These are phyloP conservation scores for Scomberomorus guttatus DNA, from an alignment of 2,797 vertebrate genomes.

Conservation along the genomic window DNA sequence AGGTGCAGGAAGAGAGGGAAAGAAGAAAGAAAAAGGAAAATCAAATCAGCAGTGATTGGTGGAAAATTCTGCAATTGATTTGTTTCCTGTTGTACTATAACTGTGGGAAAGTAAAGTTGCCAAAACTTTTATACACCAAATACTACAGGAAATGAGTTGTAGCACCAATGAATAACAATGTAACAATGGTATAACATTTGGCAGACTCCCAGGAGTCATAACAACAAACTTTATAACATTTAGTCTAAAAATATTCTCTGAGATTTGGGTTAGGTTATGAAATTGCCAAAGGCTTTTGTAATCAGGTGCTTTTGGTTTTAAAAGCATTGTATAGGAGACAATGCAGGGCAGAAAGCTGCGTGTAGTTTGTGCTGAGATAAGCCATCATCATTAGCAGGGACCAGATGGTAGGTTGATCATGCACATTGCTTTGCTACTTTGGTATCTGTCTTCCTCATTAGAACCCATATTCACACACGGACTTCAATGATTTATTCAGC, in stretches of 20 bases:
- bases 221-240: slow-evolving; percentile 11
- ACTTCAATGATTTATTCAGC: slow-evolving; percentile 36
- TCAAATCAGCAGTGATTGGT: slow-evolving; percentile 38
- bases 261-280: slow-evolving; percentile 1
- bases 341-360: slow-evolving; percentile 46
- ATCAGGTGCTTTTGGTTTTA: slow-evolving; percentile 29
- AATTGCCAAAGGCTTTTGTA: not conserved
- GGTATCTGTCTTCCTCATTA: slow-evolving; percentile 69
- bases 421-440: slow-evolving; percentile 66
- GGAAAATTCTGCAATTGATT: slow-evolving; percentile 12
- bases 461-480: slow-evolving; percentile 37
- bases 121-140: not conserved
- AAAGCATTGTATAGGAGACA: slow-evolving; percentile 49
- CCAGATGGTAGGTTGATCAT: slow-evolving; percentile 76
- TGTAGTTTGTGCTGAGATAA: slow-evolving; percentile 65
- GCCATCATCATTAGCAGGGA: slow-evolving; percentile 68
- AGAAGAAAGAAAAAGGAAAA: slow-evolving; percentile 25
- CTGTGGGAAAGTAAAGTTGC: slow-evolving; percentile 13
- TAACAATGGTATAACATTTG: not conserved
- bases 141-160: not conserved
- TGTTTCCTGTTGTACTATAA: not conserved
- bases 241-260: slow-evolving; percentile 17
- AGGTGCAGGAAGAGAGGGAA: slow-evolving; percentile 54
- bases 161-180: not conserved
- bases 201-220: slow-evolving; percentile 10